Base-by-base conservation (phyloP, 1,140 invertebrate genomes). In the Chironomus tepperi region DNA sequence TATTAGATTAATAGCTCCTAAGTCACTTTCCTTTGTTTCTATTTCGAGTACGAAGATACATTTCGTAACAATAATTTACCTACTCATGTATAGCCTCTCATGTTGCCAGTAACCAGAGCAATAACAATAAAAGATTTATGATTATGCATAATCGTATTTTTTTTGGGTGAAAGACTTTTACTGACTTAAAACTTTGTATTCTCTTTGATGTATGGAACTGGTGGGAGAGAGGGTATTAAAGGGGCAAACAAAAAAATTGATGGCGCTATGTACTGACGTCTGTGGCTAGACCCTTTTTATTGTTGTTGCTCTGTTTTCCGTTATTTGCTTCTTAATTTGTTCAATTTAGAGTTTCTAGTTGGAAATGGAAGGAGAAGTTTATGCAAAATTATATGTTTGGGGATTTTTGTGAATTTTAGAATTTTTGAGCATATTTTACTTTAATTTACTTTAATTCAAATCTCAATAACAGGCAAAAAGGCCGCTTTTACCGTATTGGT, bases 251-350 rank as follows among this genome's bases (percentile, higher is more conserved):
- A n/a, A 57, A 15, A 57, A 57, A 5, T 57, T 57, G 47, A 57
- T n/a, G 47, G n/a, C 47, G n/a, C 12, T 57, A n/a, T 47, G 8
- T 15, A 3, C 47, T 57, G 12, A n/a, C 47, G 3, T 57, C 47
- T 57, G 47, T 47, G 43, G 47, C 47, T 57, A 57, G 47, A 57
- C 47, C 47, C 47, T 57, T 57, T 57, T 57, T 57, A 57, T 57
- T 57, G n/a, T 57, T 57, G 15, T 47, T 47, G 8, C 15, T 47
- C 43, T 47, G 1, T 47, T 3, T 15, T 47, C 43, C 24, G 24
- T 47, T 47, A 9, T 57, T 57, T 57, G 47, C 24, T 57, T 9
- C n/a, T 57, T 57, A 57, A n/a, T 57, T 57, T 12, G 9, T 57
- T 57, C 5, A 57, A 57, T 34, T 34, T 34, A 1, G 24, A 34